Conservation (phyloP, 2,797 vertebrate species). For the Sternarchorhynchus goeldii region DNA sequence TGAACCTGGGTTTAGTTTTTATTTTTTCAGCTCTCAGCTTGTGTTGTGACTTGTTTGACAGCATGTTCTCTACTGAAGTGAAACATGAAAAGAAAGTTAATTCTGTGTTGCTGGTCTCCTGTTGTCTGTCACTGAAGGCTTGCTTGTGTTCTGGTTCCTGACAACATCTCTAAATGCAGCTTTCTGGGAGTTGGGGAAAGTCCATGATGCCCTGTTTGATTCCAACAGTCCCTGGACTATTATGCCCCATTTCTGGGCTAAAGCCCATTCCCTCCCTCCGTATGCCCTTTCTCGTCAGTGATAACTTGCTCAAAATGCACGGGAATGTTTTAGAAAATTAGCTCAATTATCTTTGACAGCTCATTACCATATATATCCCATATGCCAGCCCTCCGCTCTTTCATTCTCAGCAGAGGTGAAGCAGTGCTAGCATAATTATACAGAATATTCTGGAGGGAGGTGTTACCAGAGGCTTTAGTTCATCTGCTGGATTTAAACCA, state of each 20-base stretch:
- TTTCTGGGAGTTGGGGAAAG: no score
- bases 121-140: no score
- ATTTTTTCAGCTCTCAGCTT: neutral
- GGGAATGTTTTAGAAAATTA: conserved; percentile 64
- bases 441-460: conserved; percentile 16
- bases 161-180: no score
- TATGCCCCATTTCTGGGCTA: conserved; percentile 43
- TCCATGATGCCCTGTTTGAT: neutral
- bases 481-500: conserved; percentile 28
- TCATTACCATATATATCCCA: conserved; percentile 70
- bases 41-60: neutral
- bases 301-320: conserved; percentile 61
- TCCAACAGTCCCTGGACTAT: conserved; percentile 4
- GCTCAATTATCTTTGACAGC: conserved; percentile 72
- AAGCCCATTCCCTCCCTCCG: conserved; percentile 62
- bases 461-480: conserved; percentile 24
- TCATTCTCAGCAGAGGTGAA: conserved; percentile 48
- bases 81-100: neutral
- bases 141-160: no score
- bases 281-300: conserved; percentile 69
- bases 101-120: no score
- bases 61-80: neutral
- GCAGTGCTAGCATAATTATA: conserved; percentile 51
- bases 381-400: neutral
- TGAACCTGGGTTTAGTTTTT: neutral